These are phyloP conservation scores for Neopipo cinnamomea DNA, from an alignment of 2,113 vertebrate species.

Conservation along the genomic window DNA sequence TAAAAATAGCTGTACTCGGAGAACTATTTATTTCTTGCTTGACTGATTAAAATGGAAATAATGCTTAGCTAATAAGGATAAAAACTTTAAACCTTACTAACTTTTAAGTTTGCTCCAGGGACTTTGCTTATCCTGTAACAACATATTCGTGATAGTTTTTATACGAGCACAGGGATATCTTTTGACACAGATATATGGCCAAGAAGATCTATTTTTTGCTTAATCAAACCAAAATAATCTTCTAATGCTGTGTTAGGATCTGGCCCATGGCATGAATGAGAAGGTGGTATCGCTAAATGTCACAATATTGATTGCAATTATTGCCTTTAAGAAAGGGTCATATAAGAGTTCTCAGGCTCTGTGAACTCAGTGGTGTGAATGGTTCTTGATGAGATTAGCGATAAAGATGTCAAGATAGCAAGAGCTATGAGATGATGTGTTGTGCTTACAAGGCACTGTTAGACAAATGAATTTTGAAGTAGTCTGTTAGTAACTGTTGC, in stretches of 20 bases:
- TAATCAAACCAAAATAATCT: conserved; percentile 35
- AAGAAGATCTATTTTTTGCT: background rate
- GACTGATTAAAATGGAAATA: background rate
- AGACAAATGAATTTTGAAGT: background rate
- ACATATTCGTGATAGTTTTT: background rate
- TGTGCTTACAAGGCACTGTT: background rate
- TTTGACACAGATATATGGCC: background rate
- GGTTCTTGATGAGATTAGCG: conserved; percentile 22
- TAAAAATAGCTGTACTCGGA: background rate
- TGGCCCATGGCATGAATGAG: conserved; percentile 4
- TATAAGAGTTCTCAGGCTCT: background rate
- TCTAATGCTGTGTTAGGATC: background rate
- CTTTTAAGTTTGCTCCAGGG: background rate
- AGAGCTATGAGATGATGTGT: background rate
- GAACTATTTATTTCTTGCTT: background rate
- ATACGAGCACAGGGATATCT: background rate
- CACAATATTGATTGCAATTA: conserved; percentile 55
- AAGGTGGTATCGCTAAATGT: conserved; percentile 19
- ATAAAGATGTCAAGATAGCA: background rate
- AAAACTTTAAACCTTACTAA: background rate
- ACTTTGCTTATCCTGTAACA: background rate
- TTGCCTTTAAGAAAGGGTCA: conserved; percentile 40
- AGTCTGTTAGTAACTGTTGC: background rate
- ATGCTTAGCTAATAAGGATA: background rate
- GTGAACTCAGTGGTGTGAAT: conserved; percentile 41